Percentiles rank a stretch among this genome's conserved stretches.
phyloP scores from a whole-genome alignment of 2,888 invertebrate species.

The Parascotia fuliginaria region DNA sequence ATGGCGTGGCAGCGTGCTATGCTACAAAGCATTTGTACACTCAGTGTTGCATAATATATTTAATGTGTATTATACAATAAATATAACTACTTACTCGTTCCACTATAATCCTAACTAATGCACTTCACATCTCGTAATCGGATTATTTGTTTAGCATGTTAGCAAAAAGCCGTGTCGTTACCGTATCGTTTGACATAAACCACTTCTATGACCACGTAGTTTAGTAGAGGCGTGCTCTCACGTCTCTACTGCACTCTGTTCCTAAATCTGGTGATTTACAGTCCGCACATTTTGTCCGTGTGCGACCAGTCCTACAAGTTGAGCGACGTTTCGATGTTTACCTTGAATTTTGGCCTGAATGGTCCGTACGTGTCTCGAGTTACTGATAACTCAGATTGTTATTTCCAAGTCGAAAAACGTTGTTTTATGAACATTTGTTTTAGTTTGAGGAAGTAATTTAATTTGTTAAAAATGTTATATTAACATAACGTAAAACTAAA shows the following conservation, averaged over 20 bases:
- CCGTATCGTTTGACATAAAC: neutral
- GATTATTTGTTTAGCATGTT: too few species aligned
- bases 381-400: constrained; percentile 24
- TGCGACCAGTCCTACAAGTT: constrained; percentile 33
- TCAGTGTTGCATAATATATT: too few species aligned
- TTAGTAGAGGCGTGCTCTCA: constrained; percentile 54
- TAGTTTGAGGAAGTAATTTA: neutral
- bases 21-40: too few species aligned
- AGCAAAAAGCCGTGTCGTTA: neutral
- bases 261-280: constrained; percentile 56
- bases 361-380: constrained; percentile 1
- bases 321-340: constrained; percentile 29
- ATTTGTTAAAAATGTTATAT: too few species aligned
- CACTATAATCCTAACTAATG: too few species aligned
- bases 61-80: too few species aligned
- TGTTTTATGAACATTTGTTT: neutral
- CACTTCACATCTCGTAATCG: too few species aligned
- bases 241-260: constrained; percentile 40
- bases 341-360: constrained; percentile 12
- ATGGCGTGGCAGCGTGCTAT: too few species aligned
- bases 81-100: too few species aligned
- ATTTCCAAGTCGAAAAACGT: constrained; percentile 3
- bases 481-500: neutral
- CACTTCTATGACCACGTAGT: constrained; percentile 33
- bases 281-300: constrained; percentile 57